Base-by-base conservation (phyloP, 2,113 vertebrate genomes). In the Nothocercus nigrocapillus region DNA sequence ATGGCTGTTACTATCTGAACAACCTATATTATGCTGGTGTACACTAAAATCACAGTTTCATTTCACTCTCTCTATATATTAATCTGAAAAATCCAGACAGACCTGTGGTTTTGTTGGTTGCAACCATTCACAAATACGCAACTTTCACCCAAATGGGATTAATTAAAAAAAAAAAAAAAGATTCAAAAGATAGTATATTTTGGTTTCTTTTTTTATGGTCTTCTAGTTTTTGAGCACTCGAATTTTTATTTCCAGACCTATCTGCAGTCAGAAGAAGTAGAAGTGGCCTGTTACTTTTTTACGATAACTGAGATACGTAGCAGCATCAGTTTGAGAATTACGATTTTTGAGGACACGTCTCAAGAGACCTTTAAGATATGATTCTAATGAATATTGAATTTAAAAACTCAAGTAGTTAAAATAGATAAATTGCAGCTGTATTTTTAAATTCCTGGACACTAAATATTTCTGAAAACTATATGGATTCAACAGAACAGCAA, bases 351-450 rank as follows among this genome's bases (percentile, higher is more conserved):
- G 10, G 28, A 76, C 18, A 36, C 68, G 15, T 79, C 91, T 82
- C 82, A 80, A 49, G 32, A 85, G 19, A 34, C 0, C 0, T 45
- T 79, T 66, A 85, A 73, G 84, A 76, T 82, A 44, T 61, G 17
- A 62, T 91, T 96, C 94, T 72, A 80, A 93, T 85, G 36, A 74
- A 58, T 16, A 8, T 58, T 90, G 54, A 77, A 66, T 80, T 91
- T 89, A 70, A 89, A 85, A 91, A 85, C 36, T 40, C 40, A 30
- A 74, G n/a, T 79, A 7, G 2, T 44, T 93, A 83, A 62, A 6
- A 40, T 49, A 83, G 90, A 82, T 64, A 89, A 84, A 72, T 73
- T 87, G 44, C 79, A 82, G 21, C 45, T 85, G 73, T 20, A 36
- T 77, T 77, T 74, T 82, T 95, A 88, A 88, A 93, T 45, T 88